Evolutionary conservation across 2,113 vertebrate genomes (phyloP).

Genomic region (Petromus typicus): DNA sequence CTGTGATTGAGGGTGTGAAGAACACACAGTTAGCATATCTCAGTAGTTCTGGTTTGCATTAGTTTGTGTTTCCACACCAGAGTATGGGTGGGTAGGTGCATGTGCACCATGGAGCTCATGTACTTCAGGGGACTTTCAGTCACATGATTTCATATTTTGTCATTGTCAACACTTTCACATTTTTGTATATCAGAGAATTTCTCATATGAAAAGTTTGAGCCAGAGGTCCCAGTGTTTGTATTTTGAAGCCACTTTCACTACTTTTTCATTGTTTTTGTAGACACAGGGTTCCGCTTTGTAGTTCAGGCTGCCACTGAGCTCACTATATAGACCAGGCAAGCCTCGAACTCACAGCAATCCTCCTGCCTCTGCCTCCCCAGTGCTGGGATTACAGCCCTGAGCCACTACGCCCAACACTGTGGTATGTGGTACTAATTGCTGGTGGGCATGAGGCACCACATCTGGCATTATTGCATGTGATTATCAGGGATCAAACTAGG

Average conservation of each 20-base stretch:
- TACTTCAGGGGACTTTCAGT: slow-evolving; percentile 65
- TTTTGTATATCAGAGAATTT: slow-evolving; percentile 88
- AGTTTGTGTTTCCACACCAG: slow-evolving; percentile 82
- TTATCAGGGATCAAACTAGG: too few species aligned
- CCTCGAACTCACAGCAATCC: too few species aligned
- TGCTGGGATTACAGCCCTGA: too few species aligned
- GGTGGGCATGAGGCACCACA: too few species aligned
- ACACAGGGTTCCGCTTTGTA: too few species aligned
- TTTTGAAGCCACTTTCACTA: slow-evolving; percentile 85
- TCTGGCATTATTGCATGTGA: too few species aligned
- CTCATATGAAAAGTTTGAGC: slow-evolving; percentile 82
- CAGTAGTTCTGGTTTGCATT: slow-evolving; percentile 75
- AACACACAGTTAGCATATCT: slow-evolving; percentile 76
- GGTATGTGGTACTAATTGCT: too few species aligned
- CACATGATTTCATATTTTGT: slow-evolving; percentile 86
- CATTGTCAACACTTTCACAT: slow-evolving; percentile 87
- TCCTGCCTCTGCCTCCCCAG: too few species aligned
- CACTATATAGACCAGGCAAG: too few species aligned
- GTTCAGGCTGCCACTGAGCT: too few species aligned
- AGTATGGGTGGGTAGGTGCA: slow-evolving; percentile 68
- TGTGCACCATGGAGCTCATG: slow-evolving; percentile 4
- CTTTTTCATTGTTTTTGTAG: too few species aligned
- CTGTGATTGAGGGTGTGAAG: slow-evolving; percentile 66
- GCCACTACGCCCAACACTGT: too few species aligned
- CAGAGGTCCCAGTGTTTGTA: slow-evolving; percentile 85